Base-by-base conservation (phyloP, 2,888 invertebrate genomes). In the Pristionchus japonicus region DNA sequence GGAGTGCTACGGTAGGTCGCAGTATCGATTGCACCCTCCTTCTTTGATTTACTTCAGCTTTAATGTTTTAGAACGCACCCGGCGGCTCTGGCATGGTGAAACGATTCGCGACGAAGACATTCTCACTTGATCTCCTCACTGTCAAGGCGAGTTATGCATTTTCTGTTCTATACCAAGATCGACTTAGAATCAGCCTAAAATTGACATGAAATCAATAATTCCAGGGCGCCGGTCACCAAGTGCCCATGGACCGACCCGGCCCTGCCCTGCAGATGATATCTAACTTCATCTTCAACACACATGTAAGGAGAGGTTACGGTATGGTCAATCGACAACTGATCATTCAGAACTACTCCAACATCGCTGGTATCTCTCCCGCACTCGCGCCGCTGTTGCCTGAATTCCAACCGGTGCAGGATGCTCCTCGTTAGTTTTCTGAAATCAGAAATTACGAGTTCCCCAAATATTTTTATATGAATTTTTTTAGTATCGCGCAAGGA, bases 221-320 rank as follows among this genome's bases (percentile, higher is more conserved):
- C 40, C 61, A 90, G 90, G 90, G 92, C 49, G 92, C 90, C 20
- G 92, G 92, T 43, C 92, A 92, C 77, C 88, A 91, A 87, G 91
- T 93, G 9, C 93, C 93, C 31, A 89, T 89, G 74, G 92, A 92
- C 85, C 88, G 93, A 34, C 92, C 93, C n/a, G 93, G 91, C 0
- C 93, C 93, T 70, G 90, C 92, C 27, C 91, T 93, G 47, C 93
- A 93, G 86, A 89, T 93, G 90, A 89, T 93, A 88, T 82, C 89
- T 88, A 93, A 93, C 90, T 93, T 91, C 86, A 49, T 93, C 67
- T 86, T 77, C 57, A 86, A 70, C 37, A 27, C 77, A 77, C 43
- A n/a, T 77, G 2, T 1, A 4, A 17, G 57, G 7, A 61, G 57
- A 20, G 3, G n/a, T 9, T 20, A 61, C 11, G 9, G 3, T 31